phyloP scores from a whole-genome alignment of 1,140 invertebrate species.

The Apocrypta bakeri region DNA sequence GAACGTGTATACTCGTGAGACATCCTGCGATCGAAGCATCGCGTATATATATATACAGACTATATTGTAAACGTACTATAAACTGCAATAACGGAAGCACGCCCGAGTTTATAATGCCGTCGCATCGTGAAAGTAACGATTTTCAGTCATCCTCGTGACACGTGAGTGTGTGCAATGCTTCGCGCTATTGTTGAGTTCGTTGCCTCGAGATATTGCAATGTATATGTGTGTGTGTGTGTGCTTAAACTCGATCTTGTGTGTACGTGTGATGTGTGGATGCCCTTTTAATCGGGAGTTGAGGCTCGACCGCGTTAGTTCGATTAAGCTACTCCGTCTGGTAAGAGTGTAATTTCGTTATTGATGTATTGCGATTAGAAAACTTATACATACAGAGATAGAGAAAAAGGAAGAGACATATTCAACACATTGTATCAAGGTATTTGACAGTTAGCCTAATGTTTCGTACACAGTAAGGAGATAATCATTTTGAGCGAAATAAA shows the following conservation, averaged over 20 bases:
- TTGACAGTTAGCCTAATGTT: no score
- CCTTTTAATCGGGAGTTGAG: background rate
- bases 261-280: background rate
- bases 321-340: no score
- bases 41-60: background rate
- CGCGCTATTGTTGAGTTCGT: slow-evolving; percentile 32
- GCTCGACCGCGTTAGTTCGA: no score
- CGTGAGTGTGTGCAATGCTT: slow-evolving; percentile 3
- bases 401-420: no score
- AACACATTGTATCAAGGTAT: no score
- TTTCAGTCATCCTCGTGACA: slow-evolving; percentile 61
- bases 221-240: background rate
- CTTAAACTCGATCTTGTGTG: background rate
- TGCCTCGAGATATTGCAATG: slow-evolving; percentile 23
- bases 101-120: slow-evolving; percentile 4
- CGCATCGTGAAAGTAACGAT: slow-evolving; percentile 67
- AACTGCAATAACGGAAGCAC: background rate
- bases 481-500: no score
- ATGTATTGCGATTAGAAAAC: no score
- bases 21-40: no score
- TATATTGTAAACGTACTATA: background rate
- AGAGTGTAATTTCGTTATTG: no score
- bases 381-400: no score
- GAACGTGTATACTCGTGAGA: no score
- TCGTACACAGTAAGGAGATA: no score